Evolutionary conservation across 2,888 invertebrate genomes (phyloP), one percentile per base, ranked within the genome.

Genomic region (Cerceris rybyensis): DNA sequence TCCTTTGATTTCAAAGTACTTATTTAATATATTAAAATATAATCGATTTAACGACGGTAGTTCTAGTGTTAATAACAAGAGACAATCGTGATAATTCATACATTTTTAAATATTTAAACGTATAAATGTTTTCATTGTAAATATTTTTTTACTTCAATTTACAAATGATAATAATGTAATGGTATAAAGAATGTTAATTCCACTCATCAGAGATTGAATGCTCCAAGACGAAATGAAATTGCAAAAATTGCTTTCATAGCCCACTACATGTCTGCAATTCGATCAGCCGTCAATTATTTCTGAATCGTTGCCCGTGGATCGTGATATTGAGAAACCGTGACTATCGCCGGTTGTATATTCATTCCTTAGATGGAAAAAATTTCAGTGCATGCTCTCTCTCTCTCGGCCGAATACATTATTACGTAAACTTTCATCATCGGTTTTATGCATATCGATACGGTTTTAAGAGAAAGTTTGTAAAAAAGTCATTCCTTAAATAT

Each of bases 371-470:
- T 63, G 13, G 42, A 41, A 63, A 50, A 49, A 63, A 7, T 63
- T 42, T 59, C 28, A 59, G 42, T 59, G 43, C 59, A 50, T 6
- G 14, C 50, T 17, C 55, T 63, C 50, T 17, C 55, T 63, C 50
- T 63, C 63, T 50, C 63, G n/a, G 50, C 17, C 13, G 63, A 49
- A 11, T 49, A 41, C 14, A 17, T 61, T n/a, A 61, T 46, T 17
- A 13, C 11, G 43, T 16, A 16, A 59, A 13, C 7, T 59, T 61
- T 61, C 61, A 28, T 46, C 61, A 61, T 7, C 43, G 42, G 2
- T 43, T 42, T 14, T 41, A 6, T 9, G 13, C 43, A 11, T 9
- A 17, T 58, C 39, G 28, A 58, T 9, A 28, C 58, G 14, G 17
- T 39, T 58, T 58, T 7, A 9, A 17, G 11, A 17, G 6, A 28